Percentiles rank a stretch among this genome's conserved stretches.
These are phyloP conservation scores for Eurytoma californica DNA, from an alignment of 2,888 invertebrate genomes.

Conservation along the genomic window DNA sequence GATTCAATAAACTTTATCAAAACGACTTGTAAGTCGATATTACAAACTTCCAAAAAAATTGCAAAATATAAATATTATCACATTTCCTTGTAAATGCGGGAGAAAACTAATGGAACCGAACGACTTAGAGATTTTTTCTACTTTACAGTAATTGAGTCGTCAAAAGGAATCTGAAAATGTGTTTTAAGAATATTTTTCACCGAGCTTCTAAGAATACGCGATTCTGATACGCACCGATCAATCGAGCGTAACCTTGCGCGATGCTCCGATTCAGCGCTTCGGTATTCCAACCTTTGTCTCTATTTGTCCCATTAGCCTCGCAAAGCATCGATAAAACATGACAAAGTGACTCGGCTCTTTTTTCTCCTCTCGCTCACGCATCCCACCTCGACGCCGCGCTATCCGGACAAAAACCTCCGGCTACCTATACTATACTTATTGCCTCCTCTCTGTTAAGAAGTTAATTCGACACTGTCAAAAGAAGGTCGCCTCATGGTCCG, in stretches of 20 bases:
- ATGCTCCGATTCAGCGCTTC: constrained; percentile 40
- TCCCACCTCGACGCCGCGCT: neutral
- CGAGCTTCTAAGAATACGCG: too few species aligned
- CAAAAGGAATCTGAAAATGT: too few species aligned
- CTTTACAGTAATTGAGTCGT: too few species aligned
- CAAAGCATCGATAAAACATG: constrained; percentile 6
- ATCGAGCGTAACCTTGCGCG: constrained; percentile 13
- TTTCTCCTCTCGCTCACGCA: neutral
- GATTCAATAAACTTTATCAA: constrained; percentile 21
- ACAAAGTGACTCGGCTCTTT: neutral
- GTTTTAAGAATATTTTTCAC: too few species aligned
- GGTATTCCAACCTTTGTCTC: constrained; percentile 51
- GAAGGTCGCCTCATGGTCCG: neutral
- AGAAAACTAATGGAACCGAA: too few species aligned
- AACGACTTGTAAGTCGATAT: neutral
- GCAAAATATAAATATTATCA: too few species aligned
- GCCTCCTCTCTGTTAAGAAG: neutral
- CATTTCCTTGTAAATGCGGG: too few species aligned
- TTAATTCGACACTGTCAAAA: neutral
- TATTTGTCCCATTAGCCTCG: constrained; percentile 30
- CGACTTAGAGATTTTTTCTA: too few species aligned
- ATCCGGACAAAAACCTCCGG: neutral
- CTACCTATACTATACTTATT: neutral
- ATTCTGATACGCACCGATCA: constrained; percentile 5
- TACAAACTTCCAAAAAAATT: too few species aligned